A percentile compares a stretch with the other conserved stretches of the same genome.
These are phyloP conservation scores for Drosophila nr. perissopoda DNA, from an alignment of 2,888 invertebrate genomes.

Conservation along the genomic window DNA sequence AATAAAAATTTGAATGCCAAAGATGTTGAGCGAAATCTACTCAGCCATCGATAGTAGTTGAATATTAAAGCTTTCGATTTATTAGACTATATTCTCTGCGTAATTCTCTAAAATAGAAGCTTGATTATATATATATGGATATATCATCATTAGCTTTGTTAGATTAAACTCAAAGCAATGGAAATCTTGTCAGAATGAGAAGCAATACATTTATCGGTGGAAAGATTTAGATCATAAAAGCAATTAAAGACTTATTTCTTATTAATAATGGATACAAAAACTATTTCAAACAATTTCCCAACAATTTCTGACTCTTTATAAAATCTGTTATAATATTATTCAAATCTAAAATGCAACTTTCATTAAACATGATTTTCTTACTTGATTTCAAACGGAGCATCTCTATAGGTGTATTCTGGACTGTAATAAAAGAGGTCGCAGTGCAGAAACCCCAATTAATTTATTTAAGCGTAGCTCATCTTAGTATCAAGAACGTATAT, in stretches of 20 bases:
- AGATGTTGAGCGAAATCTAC: background rate
- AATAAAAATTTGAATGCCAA: background rate
- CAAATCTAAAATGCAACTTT: background rate
- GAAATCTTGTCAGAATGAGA: background rate
- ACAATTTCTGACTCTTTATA: background rate
- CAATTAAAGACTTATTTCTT: background rate
- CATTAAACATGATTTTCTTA: background rate
- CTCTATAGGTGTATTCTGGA: background rate
- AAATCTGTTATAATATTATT: background rate
- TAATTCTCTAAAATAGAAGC: background rate
- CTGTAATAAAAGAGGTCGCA: too few species aligned
- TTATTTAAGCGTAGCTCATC: too few species aligned
- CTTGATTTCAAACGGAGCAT: background rate
- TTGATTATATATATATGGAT: background rate
- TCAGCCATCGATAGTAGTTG: background rate
- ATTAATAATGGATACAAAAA: background rate
- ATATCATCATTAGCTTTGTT: background rate
- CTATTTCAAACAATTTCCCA: background rate
- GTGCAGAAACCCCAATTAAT: too few species aligned
- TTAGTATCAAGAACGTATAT: too few species aligned
- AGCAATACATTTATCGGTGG: background rate
- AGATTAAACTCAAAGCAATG: background rate
- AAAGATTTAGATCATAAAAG: background rate
- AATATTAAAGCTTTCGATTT: background rate
- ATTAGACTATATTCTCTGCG: background rate